Evolutionary conservation across 2,888 invertebrate species (phyloP).

Genomic region (Folsomia manolachei): DNA sequence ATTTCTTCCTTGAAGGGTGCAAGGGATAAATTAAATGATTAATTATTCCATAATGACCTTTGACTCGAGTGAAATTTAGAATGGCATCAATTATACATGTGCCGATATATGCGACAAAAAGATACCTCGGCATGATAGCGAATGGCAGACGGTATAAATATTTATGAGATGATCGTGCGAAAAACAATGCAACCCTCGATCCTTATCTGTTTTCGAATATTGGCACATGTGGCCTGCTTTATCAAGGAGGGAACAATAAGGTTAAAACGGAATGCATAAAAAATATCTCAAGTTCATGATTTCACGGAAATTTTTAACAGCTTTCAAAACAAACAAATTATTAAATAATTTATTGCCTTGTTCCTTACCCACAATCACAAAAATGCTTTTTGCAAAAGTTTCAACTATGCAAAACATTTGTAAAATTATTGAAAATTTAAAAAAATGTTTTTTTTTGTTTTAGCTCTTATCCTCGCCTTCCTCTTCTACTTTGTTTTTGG

Average conservation of each 20-base stretch:
- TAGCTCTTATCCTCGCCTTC: slow-evolving; percentile 46
- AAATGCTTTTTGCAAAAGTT: not conserved
- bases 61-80: not conserved
- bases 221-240: too few relatives aligned
- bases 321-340: too few relatives aligned
- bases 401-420: not conserved
- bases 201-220: too few relatives aligned
- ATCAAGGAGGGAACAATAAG: too few relatives aligned
- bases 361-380: not conserved
- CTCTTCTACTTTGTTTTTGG: slow-evolving; percentile 50
- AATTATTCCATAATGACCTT: not conserved
- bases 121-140: not conserved
- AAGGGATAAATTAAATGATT: too few relatives aligned
- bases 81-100: not conserved
- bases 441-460: too few relatives aligned
- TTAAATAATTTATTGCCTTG: not conserved
- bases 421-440: not conserved
- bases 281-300: not conserved
- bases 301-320: not conserved
- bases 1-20: too few relatives aligned
- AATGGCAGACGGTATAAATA: not conserved
- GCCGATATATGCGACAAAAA: not conserved
- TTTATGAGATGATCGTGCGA: not conserved
- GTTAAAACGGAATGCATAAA: not conserved
- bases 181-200: not conserved